A percentile compares a stretch with the other conserved stretches of the same genome.
Conservation (phyloP, 2,888 invertebrate species). For the Dryadula phaetusa region DNA sequence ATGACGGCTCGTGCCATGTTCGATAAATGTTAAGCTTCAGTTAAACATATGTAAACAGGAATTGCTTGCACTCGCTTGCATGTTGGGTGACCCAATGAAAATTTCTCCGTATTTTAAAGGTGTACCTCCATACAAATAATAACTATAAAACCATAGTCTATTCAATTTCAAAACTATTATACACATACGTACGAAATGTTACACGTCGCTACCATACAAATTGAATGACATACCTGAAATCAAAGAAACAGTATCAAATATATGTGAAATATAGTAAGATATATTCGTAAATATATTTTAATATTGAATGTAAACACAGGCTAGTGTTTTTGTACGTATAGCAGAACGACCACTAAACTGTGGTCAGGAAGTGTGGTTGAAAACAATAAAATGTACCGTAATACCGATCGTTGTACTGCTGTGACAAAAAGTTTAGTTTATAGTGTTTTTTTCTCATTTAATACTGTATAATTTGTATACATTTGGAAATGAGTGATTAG, state of each 20-base stretch:
- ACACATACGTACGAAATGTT: conserved; percentile 4
- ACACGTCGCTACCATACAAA: background rate
- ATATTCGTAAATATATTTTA: conserved; percentile 13
- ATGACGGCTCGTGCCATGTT: too few species aligned
- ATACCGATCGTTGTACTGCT: conserved; percentile 1
- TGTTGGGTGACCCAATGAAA: too few species aligned
- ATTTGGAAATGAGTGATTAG: background rate
- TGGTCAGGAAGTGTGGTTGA: conserved; percentile 30
- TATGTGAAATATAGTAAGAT: background rate
- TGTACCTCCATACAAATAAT: background rate
- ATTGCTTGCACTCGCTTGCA: too few species aligned
- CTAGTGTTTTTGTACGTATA: conserved; percentile 16
- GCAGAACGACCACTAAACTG: conserved; percentile 23
- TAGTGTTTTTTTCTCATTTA: background rate
- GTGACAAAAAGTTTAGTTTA: too few species aligned
- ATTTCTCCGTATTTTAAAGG: too few species aligned
- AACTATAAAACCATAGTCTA: background rate
- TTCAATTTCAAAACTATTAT: background rate
- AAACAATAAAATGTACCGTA: conserved; percentile 21
- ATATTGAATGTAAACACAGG: conserved; percentile 2
- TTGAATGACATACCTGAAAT: conserved; percentile 20
- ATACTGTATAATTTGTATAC: background rate
- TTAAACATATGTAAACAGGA: too few species aligned
- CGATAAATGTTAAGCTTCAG: too few species aligned
- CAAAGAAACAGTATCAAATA: conserved; percentile 12